phyloP scores from a whole-genome alignment of 2,888 invertebrate species.

The Falcaria lacertinaria region DNA sequence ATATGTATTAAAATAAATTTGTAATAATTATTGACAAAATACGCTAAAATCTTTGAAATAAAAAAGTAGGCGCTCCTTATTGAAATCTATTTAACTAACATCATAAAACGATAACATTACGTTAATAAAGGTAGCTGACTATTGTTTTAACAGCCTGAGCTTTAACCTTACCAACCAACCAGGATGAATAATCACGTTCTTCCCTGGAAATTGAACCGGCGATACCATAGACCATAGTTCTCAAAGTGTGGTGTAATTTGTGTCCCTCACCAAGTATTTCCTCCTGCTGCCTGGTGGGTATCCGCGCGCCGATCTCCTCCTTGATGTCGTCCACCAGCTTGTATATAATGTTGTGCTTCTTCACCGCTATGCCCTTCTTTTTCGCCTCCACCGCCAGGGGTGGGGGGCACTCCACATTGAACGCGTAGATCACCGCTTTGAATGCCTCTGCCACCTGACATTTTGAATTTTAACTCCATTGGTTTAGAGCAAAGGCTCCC shows the following conservation, averaged over 20 bases:
- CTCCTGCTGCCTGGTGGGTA: constrained; percentile 87
- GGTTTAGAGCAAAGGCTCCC: not conserved
- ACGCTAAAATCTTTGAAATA: too few relatives aligned
- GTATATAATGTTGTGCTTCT: constrained; percentile 94
- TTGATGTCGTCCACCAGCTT: constrained; percentile 94
- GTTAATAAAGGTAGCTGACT: too few relatives aligned
- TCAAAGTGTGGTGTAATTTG: not conserved
- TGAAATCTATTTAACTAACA: too few relatives aligned
- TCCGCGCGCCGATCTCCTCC: constrained; percentile 84
- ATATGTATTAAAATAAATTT: too few relatives aligned
- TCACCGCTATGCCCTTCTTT: constrained; percentile 78
- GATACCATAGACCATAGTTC: too few relatives aligned
- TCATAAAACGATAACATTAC: too few relatives aligned
- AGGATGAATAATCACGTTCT: too few relatives aligned
- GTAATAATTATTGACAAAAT: too few relatives aligned
- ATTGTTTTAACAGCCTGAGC: too few relatives aligned
- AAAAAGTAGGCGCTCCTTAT: too few relatives aligned
- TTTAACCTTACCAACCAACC: too few relatives aligned
- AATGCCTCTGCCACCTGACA: constrained; percentile 60
- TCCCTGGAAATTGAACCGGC: too few relatives aligned
- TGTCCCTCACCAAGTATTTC: constrained; percentile 83
- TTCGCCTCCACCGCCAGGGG: constrained; percentile 73
- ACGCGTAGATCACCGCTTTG: constrained; percentile 90
- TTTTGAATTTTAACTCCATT: not conserved
- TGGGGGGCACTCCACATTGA: constrained; percentile 85